phyloP scores from a whole-genome alignment of 2,888 invertebrate genomes.

The Heliconius charithonia region DNA sequence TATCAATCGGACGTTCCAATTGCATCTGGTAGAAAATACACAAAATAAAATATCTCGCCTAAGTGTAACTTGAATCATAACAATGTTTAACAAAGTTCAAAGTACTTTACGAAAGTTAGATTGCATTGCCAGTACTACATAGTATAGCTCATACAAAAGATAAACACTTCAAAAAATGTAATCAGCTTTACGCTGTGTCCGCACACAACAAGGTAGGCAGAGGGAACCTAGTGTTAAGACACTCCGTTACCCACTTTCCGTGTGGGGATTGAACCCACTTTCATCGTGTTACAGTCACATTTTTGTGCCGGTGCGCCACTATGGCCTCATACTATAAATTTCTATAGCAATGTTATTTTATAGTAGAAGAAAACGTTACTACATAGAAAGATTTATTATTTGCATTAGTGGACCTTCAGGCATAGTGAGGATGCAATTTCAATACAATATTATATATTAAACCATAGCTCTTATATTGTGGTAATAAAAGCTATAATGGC shows the following conservation, averaged over 20 bases:
- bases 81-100: conserved; percentile 3
- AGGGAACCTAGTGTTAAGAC: no score
- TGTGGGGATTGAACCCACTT: no score
- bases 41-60: background rate
- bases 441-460: conserved; percentile 23
- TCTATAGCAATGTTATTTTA: background rate
- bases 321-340: background rate
- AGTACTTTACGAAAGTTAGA: background rate
- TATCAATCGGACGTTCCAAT: no score
- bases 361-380: conserved; percentile 28
- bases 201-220: no score
- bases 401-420: conserved; percentile 37
- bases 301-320: no score
- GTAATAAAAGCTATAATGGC: conserved; percentile 34
- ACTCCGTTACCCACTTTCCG: no score
- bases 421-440: conserved; percentile 36
- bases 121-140: background rate
- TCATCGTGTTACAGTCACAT: no score
- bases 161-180: no score
- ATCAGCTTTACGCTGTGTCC: no score
- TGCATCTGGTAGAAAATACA: background rate
- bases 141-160: background rate
- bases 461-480: background rate
- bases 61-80: conserved; percentile 1
- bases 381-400: conserved; percentile 37